phyloP scores from a whole-genome alignment of 1,140 invertebrate genomes.

The Dendroctonus valens region DNA sequence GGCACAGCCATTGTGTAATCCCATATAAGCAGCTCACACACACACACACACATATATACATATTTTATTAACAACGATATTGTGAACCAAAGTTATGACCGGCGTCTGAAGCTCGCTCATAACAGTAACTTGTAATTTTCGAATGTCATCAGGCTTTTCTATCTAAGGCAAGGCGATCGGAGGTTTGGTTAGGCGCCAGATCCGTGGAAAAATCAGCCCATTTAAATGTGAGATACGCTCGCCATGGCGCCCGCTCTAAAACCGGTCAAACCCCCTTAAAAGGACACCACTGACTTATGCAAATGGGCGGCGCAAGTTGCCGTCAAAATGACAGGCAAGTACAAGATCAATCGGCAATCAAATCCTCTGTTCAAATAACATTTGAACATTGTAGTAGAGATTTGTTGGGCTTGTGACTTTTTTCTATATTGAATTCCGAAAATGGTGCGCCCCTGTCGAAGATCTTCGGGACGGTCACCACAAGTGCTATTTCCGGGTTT shows the following conservation, averaged over 20 bases:
- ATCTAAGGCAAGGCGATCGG: constrained; percentile 26
- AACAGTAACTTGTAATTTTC: constrained; percentile 34
- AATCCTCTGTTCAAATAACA: too few relatives aligned
- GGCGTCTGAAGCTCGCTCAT: constrained; percentile 16
- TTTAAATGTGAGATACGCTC: background rate
- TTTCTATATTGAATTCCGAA: too few relatives aligned
- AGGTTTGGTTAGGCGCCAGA: constrained; percentile 31
- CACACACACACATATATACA: constrained; percentile 1
- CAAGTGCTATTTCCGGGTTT: too few relatives aligned
- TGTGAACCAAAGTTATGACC: constrained; percentile 15
- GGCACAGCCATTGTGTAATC: background rate
- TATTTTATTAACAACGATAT: constrained; percentile 25
- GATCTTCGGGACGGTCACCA: too few relatives aligned
- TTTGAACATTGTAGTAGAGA: too few relatives aligned
- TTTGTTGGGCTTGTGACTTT: too few relatives aligned
- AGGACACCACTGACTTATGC: background rate
- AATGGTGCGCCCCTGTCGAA: too few relatives aligned
- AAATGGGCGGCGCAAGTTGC: background rate
- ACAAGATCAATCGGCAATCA: background rate
- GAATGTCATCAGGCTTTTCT: constrained; percentile 34
- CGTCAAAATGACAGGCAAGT: background rate
- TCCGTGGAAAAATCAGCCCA: background rate
- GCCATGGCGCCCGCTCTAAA: background rate
- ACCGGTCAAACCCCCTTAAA: background rate
- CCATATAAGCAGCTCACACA: constrained; percentile 2